Evolutionary conservation across 2,888 invertebrate species (phyloP).

Genomic region (Luperina testacea): DNA sequence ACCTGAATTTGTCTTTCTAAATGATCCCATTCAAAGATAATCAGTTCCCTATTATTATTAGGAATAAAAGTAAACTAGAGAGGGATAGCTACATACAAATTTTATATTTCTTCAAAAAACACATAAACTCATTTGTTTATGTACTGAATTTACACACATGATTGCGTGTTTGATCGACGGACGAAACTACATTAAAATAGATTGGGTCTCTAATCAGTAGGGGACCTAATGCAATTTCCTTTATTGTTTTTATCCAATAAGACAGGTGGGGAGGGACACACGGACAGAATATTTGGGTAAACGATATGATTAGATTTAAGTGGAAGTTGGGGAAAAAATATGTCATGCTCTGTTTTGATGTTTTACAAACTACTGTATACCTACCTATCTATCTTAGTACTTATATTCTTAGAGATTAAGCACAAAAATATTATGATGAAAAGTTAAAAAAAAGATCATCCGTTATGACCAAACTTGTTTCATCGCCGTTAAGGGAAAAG

Average conservation of each 20-base stretch:
- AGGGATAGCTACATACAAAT: not conserved
- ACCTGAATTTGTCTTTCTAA: not conserved
- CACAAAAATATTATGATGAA: too few species aligned
- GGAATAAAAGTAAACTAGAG: not conserved
- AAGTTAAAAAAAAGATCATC: not conserved
- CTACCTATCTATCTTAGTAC: not conserved
- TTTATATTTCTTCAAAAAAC: conserved; percentile 4
- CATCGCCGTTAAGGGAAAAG: not conserved
- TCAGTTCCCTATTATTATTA: not conserved
- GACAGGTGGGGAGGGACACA: conserved; percentile 70
- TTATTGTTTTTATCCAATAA: conserved; percentile 76
- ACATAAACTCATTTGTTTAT: conserved; percentile 13
- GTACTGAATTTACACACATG: conserved; percentile 58
- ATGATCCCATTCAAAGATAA: too few species aligned
- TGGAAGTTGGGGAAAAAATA: conserved; percentile 24
- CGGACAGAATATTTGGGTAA: conserved; percentile 44
- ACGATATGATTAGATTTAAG: conserved; percentile 44
- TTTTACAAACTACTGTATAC: too few species aligned
- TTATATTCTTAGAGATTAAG: not conserved
- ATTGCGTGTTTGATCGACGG: conserved; percentile 66
- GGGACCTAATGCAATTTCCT: conserved; percentile 77
- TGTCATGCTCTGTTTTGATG: conserved; percentile 21
- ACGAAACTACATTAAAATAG: conserved; percentile 74
- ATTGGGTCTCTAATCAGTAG: conserved; percentile 75
- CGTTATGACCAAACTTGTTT: not conserved